Conservation (phyloP, 2,797 vertebrate genomes). For the Labeo calbasu region DNA sequence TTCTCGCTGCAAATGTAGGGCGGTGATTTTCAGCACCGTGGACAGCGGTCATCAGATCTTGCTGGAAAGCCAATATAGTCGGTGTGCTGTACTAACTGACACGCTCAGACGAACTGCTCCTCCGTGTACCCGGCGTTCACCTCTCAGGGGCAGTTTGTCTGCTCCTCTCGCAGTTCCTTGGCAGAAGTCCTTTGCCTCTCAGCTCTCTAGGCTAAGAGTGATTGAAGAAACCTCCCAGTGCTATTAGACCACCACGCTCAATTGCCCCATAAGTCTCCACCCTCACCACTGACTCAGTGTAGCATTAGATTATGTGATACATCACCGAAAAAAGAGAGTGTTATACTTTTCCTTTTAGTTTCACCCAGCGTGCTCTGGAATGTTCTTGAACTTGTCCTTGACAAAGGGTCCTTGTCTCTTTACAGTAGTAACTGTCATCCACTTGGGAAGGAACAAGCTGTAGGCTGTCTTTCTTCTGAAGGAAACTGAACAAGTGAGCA, state of each 20-base stretch:
- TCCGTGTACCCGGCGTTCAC: constrained; percentile 36
- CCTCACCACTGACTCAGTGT: constrained; percentile 28
- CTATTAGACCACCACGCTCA: constrained; percentile 43
- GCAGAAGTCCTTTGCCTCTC: constrained; percentile 43
- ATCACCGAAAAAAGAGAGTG: constrained; percentile 24
- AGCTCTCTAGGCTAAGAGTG: constrained; percentile 32
- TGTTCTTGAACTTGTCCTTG: constrained; percentile 37
- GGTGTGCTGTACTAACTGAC: constrained; percentile 51
- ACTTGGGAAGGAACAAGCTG: constrained; percentile 21
- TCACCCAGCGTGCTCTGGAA: constrained; percentile 15
- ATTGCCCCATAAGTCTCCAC: constrained; percentile 29
- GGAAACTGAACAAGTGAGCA: constrained; percentile 3
- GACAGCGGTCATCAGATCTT: constrained; percentile 31
- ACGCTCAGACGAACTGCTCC: constrained; percentile 49
- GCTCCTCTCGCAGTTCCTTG: constrained; percentile 41
- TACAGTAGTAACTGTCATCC: constrained; percentile 27
- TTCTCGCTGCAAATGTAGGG: background rate
- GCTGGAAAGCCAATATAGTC: constrained; percentile 45
- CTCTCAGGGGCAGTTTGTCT: constrained; percentile 54
- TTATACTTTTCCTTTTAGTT: constrained; percentile 33
- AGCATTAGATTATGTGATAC: constrained; percentile 36
- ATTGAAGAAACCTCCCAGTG: constrained; percentile 53
- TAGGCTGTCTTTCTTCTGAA: background rate
- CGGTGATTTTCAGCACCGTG: constrained; percentile 23
- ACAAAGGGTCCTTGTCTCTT: constrained; percentile 26